Evolutionary conservation across 2,113 vertebrate genomes (phyloP).

Genomic region (Hippocampus barbouri): DNA sequence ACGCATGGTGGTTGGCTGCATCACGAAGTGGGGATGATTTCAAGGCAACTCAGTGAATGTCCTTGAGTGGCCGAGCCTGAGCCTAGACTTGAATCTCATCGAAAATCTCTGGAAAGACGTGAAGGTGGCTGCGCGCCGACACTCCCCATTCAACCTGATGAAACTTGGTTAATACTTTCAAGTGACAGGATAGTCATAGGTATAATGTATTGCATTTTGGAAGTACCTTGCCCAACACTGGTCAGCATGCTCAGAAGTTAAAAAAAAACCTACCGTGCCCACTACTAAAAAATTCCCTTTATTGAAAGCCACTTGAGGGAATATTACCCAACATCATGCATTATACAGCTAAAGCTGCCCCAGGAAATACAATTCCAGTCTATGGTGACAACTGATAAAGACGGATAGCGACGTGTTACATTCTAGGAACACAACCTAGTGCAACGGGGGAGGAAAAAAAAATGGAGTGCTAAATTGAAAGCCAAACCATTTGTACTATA

Average conservation of each 20-base stretch:
- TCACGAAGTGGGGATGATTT: too few species aligned
- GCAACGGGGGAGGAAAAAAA: conserved; percentile 19
- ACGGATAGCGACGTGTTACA: conserved; percentile 4
- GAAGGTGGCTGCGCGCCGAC: too few species aligned
- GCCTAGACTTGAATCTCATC: too few species aligned
- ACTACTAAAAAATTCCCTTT: conserved; percentile 55
- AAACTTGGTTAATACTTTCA: not conserved
- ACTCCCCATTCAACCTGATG: too few species aligned
- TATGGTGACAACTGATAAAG: conserved; percentile 32
- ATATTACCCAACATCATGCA: conserved; percentile 45
- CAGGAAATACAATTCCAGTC: conserved; percentile 32
- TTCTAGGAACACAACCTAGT: conserved; percentile 16
- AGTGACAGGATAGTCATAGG: not conserved
- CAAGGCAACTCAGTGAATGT: too few species aligned
- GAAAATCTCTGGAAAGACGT: too few species aligned
- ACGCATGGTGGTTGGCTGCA: too few species aligned
- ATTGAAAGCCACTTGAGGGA: conserved; percentile 43
- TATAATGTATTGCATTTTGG: not conserved
- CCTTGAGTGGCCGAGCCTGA: too few species aligned
- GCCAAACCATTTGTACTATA: conserved; percentile 29
- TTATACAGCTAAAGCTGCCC: conserved; percentile 28
- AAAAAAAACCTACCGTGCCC: conserved; percentile 55
- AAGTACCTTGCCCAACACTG: conserved; percentile 21
- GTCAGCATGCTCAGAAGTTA: conserved; percentile 50
- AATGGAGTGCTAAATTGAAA: conserved; percentile 53